Base-by-base conservation (phyloP, 2,888 invertebrate genomes). In the Tetanocera ferruginea region DNA sequence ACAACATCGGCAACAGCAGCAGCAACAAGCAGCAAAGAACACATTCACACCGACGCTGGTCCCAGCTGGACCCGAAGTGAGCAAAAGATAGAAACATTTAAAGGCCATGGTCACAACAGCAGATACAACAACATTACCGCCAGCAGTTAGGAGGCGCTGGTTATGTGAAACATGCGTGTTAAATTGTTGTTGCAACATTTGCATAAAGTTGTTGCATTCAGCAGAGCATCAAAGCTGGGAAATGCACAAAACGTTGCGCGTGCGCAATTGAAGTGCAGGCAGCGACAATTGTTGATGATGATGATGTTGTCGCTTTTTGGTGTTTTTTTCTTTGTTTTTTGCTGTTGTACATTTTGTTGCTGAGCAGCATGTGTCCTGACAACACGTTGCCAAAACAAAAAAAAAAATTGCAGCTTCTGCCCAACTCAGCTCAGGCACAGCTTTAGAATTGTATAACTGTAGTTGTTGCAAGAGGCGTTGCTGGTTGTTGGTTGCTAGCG, bases 141-240 rank as follows among this genome's bases (percentile, higher is more conserved):
- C 57, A 55, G 71, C 71, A 71, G 17, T 55, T 31, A 64, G 51
- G 66, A 17, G 52, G 66, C 64, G 64, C 19, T 31, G 19, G 52
- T 66, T 25, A 43, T 67, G 43, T 11, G 37, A 34, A 69, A 71
- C 79, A 82, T 80, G 79, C 79, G 80, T 82, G 79, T 81, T 70
- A 74, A 81, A 78, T 79, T 78, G 79, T 80, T 78, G 67, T 25
- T n/a, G 17, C 79, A 80, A 82, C 79, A 81, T 82, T 82, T 82
- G 81, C 82, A 82, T 81, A 82, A 81, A 79, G 76, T 80, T 76
- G 76, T 80, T 76, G n/a, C 23, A 9, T 55, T 19, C 55, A 55
- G 6, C n/a, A 19, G n/a, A 19, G 19, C 6, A 19, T 55, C 23
- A 19, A 52, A 43, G 23, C 55, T 55, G 23, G 1, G 55, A 55